A percentile compares a stretch with the other conserved stretches of the same genome.
Conservation (phyloP, 2,113 vertebrate species). For the Sphaerodactylus townsendi region DNA sequence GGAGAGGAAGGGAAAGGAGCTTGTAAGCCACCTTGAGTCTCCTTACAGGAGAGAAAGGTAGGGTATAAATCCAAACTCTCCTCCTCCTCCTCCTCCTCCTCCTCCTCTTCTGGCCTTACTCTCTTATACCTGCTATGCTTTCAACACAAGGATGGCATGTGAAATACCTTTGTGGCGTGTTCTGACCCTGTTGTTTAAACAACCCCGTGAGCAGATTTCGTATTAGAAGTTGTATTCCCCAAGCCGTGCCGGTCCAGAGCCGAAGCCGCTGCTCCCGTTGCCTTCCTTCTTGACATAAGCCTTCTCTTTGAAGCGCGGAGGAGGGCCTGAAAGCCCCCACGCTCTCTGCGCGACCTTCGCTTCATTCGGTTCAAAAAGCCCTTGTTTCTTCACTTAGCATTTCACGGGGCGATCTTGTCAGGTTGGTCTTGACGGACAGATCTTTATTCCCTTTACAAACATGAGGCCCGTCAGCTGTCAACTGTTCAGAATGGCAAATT, state of each 20-base stretch:
- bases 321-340: not conserved
- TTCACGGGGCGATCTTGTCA: not conserved
- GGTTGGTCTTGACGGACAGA: not conserved
- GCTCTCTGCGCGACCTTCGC: conserved; percentile 32
- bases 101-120: not conserved
- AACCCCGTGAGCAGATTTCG: not conserved
- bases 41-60: too few relatives aligned
- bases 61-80: too few relatives aligned
- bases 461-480: not conserved
- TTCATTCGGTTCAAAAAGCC: conserved; percentile 7
- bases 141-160: fast-evolving
- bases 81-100: too few relatives aligned
- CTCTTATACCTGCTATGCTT: not conserved
- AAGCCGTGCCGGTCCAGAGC: conserved; percentile 13
- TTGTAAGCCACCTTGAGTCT: too few relatives aligned
- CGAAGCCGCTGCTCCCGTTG: not conserved
- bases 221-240: not conserved
- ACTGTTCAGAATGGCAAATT: not conserved
- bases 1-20: too few relatives aligned
- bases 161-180: not conserved
- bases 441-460: conserved; percentile 5
- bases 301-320: conserved; percentile 15
- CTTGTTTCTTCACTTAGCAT: conserved; percentile 1
- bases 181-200: not conserved
- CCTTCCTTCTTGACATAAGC: not conserved